Percentiles rank a stretch among this genome's conserved stretches.
phyloP scores from a whole-genome alignment of 2,888 invertebrate species.

The Argyra leucocephala region DNA sequence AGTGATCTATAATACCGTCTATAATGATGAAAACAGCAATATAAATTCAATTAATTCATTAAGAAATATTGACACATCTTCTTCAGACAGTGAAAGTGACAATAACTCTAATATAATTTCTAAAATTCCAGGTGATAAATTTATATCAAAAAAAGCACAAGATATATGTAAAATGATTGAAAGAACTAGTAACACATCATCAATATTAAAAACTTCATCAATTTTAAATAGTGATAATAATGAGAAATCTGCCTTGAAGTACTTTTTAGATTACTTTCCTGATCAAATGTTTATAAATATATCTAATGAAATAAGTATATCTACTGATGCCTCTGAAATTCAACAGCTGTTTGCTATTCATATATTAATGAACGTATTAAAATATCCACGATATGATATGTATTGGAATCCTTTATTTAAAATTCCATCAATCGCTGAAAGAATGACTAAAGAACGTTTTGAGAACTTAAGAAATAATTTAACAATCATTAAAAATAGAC shows the following conservation, averaged over 20 bases:
- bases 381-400: constrained; percentile 8
- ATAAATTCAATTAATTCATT: neutral
- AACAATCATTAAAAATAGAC: neutral
- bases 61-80: neutral
- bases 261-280: constrained; percentile 9
- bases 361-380: constrained; percentile 9
- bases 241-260: neutral
- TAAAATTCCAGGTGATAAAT: constrained; percentile 1
- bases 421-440: constrained; percentile 1
- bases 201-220: neutral
- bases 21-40: no score
- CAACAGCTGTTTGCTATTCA: constrained; percentile 5
- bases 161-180: constrained; percentile 9
- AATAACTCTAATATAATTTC: neutral
- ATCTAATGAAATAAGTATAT: neutral
- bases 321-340: neutral
- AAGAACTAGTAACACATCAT: neutral
- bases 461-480: neutral
- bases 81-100: neutral
- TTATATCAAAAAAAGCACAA: constrained; percentile 9
- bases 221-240: neutral
- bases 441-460: constrained; percentile 4
- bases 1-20: neutral
- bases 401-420: constrained; percentile 10
- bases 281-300: neutral